Evolutionary conservation across 2,888 invertebrate species (phyloP), one percentile per base, ranked within the genome.

Genomic region (Ryuthela nishihirai): DNA sequence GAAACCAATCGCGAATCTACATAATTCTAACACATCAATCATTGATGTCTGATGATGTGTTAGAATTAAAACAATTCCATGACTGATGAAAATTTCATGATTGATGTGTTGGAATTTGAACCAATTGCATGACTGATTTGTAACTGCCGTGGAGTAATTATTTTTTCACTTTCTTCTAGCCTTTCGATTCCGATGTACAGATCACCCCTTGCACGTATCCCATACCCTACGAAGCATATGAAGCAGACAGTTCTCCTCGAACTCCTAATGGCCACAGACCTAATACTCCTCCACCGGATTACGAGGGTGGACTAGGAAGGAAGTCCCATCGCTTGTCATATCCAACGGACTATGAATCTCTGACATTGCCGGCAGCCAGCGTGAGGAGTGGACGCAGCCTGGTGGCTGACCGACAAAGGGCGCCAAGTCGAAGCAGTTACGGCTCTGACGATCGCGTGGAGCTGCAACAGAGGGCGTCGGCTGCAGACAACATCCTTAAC

Each of bases 241-340:
- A 59, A 12, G 53, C 59, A 1, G 47, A 59, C 4, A 48, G 47
- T 18, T 59, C 52, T 5, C 38, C 42, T 0, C 20, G 48, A n/a
- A 45, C 39, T 18, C n/a, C 47, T 4, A 58, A 58, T 10, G 38
- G 42, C 17, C 53, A 43, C 18, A 29, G 53, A 21, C 59, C 59
- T 2, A 42, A 53, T 25, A 59, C 53, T 2, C 59, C 59, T 4
- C 59, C 59, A 18, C 59, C 59, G 17, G 59, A 59, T 17, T 59
- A 59, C 34, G 59, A 59, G 48, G 59, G 47, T 34, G 41, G 38
- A 4, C 26, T 29, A 12, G 29, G 9, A 9, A 12, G 29, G 12
- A 12, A 12, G 9, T 29, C 7, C 12, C 29, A 29, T 29, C 29
- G 53, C 4, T 48, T 48, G 5, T 56, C 56, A 24, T 35, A 41